These are phyloP conservation scores for Brachionus calyciflorus DNA, from an alignment of 1,140 invertebrate genomes.

Conservation along the genomic window DNA sequence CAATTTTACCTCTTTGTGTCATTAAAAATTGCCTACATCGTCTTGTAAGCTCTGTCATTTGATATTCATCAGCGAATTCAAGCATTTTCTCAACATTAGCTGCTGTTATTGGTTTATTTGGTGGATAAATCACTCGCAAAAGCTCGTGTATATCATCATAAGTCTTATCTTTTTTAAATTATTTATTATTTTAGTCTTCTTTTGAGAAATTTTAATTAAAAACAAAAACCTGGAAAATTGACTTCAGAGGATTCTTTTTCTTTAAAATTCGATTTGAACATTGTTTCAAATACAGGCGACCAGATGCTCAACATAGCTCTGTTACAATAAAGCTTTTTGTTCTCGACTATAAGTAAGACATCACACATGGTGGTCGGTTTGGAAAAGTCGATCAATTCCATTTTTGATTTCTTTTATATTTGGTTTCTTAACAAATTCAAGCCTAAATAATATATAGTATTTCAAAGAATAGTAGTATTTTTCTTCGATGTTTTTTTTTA, in stretches of 20 bases:
- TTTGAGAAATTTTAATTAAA: too few species aligned
- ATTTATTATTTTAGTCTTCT: neutral
- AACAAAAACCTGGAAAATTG: conserved; percentile 50
- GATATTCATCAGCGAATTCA: conserved; percentile 51
- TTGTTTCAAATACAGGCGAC: conserved; percentile 53
- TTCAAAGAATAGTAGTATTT: too few species aligned
- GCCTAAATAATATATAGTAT: too few species aligned
- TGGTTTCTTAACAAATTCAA: too few species aligned
- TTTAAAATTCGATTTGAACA: conserved; percentile 52
- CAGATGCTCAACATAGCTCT: conserved; percentile 53
- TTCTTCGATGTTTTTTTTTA: too few species aligned
- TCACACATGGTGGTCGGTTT: conserved; percentile 48
- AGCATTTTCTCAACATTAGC: conserved; percentile 31
- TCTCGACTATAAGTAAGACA: conserved; percentile 51
- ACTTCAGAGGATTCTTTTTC: conserved; percentile 51
- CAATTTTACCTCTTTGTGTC: conserved; percentile 47
- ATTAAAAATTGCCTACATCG: conserved; percentile 54
- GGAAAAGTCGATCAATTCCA: conserved; percentile 44
- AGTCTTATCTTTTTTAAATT: neutral
- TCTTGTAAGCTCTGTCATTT: conserved; percentile 52
- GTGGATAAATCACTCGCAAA: conserved; percentile 55
- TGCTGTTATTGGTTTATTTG: conserved; percentile 53
- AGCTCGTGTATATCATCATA: conserved; percentile 52
- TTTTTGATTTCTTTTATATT: neutral
- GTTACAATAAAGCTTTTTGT: conserved; percentile 52